Percentiles rank a stretch among this genome's conserved stretches.
These are phyloP conservation scores for Oasisia sp. DNA, from an alignment of 2,888 invertebrate genomes.

Conservation along the genomic window DNA sequence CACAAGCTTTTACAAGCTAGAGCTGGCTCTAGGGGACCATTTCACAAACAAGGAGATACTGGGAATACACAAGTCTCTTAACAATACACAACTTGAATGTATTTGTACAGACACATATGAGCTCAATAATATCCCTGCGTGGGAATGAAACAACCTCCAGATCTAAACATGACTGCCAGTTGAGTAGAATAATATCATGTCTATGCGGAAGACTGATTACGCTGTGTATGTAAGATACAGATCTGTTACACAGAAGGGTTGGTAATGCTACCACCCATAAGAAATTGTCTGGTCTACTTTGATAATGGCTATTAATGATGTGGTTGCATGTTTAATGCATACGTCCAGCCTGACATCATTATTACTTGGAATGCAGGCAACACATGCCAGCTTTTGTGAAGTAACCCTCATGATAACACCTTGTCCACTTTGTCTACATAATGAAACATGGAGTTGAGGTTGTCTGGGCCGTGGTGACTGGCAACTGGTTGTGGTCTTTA, in stretches of 20 bases:
- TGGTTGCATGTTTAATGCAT: slow-evolving; percentile 3
- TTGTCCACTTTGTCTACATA: background rate
- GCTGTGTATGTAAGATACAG: background rate
- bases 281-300: slow-evolving; percentile 9
- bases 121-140: background rate
- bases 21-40: background rate
- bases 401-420: slow-evolving; percentile 1
- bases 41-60: background rate
- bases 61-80: background rate
- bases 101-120: too few species aligned
- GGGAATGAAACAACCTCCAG: background rate
- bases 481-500: background rate
- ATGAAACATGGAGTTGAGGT: background rate
- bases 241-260: background rate
- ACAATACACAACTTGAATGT: background rate
- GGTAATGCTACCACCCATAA: background rate
- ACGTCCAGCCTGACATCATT: background rate
- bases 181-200: background rate
- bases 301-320: background rate
- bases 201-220: background rate
- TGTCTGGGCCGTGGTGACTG: background rate
- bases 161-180: background rate
- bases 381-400: background rate
- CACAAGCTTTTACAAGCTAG: background rate
- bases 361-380: background rate